Evolutionary conservation across 2,888 invertebrate genomes (phyloP), one percentile per base, ranked within the genome.

Genomic region (Rhogogaster chlorosoma): DNA sequence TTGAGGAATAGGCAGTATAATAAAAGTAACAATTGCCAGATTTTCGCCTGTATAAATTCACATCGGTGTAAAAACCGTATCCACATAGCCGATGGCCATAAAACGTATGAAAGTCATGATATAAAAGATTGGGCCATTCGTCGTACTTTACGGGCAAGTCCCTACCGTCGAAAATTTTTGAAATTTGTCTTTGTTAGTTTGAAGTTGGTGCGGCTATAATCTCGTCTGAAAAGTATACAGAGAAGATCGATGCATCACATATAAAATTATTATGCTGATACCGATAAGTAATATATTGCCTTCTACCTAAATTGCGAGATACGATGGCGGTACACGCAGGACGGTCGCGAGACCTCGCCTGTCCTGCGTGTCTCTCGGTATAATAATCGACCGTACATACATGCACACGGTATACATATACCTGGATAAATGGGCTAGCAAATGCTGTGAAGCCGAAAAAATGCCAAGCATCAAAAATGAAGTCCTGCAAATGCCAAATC

Each of bases 391-490:
- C 80, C 80, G 57, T 67, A 42, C 80, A 38, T 83, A 83, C 83
- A 67, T 45, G 67, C 42, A 64, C 29, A 45, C 3, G 26, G 12
- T 75, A n/a, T 36, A 42, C 67, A 29, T 29, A 45, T 64, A 83
- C 45, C 67, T n/a, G 70, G 45, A 64, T 26, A 70, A 83, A 83
- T 83, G 83, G 83, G 70, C 83, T 32, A n/a, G 67, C 83, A 83
- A 83, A 83, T 83, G 83, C 83, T 83, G 49, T 36, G 83, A 83
- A 83, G 83, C 83, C 83, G 45, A 70, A 83, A 83, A 83, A 83
- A 83, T 83, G 83, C 83, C 45, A 45, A 83, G 83, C 83, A 83
- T 83, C 83, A 83, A 83, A 83, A 83, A 83, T 83, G 83, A 83
- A 83, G 83, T 83, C 83, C 83, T 49, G 15, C 83, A 83, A 83